Evolutionary conservation across 2,113 vertebrate species (phyloP).

Genomic region (Chlamydotis undulata): DNA sequence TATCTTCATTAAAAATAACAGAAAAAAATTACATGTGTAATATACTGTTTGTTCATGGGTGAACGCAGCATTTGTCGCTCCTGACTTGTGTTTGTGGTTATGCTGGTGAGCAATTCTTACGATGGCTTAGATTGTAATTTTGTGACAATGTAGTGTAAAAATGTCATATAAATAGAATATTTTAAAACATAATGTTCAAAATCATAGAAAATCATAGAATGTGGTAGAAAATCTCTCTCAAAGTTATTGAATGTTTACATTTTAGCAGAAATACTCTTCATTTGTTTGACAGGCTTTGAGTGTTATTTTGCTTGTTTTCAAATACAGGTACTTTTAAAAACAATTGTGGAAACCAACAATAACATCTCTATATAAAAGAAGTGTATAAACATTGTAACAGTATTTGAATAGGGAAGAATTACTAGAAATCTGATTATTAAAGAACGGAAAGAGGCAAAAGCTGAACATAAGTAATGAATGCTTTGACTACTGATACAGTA

Average conservation of each 20-base stretch:
- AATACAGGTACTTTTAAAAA: neutral
- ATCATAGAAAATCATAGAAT: neutral
- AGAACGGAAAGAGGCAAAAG: neutral
- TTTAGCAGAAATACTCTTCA: neutral
- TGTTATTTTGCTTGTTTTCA: neutral
- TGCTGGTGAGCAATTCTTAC: neutral
- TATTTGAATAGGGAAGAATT: neutral
- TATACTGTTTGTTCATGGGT: slow-evolving; percentile 9
- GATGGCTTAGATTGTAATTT: neutral
- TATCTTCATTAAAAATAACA: neutral
- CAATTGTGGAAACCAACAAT: neutral
- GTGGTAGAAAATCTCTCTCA: neutral
- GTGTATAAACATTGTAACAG: neutral
- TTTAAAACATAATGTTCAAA: neutral
- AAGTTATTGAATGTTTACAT: neutral
- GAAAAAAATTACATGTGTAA: neutral
- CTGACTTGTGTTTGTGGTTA: slow-evolving; percentile 9
- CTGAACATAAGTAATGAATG: neutral
- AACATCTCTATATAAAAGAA: neutral
- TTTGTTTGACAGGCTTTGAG: neutral
- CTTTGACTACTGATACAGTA: neutral
- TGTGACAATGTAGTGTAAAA: neutral
- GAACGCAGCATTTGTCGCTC: slow-evolving; percentile 5
- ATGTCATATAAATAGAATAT: neutral
- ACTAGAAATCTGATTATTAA: neutral